Conservation (phyloP, 2,113 vertebrate species). For the Phoxinus phoxinus region DNA sequence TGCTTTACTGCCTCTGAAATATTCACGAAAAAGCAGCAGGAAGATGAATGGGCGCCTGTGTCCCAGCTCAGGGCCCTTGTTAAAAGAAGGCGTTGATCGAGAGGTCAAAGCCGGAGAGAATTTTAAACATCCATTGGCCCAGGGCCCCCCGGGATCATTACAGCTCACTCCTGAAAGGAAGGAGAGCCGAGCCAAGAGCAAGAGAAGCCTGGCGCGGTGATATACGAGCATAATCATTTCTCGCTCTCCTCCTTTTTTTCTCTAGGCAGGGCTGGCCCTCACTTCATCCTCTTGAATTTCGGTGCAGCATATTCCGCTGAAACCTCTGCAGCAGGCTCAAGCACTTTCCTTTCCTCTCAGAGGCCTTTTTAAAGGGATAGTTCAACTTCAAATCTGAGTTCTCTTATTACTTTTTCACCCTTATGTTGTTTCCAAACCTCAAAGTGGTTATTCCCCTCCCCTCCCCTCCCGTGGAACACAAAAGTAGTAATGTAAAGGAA, state of each 20-base stretch:
- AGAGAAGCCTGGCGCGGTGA: constrained; percentile 52
- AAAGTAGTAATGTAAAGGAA: not conserved
- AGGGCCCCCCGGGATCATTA: constrained; percentile 63
- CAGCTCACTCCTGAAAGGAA: constrained; percentile 66
- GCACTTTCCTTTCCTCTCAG: not conserved
- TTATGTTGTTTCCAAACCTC: not conserved
- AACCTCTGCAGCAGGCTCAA: constrained; percentile 5
- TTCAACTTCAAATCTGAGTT: not conserved
- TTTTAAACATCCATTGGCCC: constrained; percentile 73
- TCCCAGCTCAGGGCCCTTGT: constrained; percentile 62
- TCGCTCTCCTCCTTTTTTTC: constrained; percentile 37
- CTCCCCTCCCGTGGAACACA: not conserved
- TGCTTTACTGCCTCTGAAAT: constrained; percentile 66
- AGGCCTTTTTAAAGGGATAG: not conserved
- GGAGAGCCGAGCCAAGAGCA: constrained; percentile 26
- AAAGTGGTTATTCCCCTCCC: not conserved
- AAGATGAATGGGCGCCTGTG: constrained; percentile 66
- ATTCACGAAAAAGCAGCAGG: constrained; percentile 65
- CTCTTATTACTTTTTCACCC: not conserved
- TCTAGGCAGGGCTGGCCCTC: constrained; percentile 29
- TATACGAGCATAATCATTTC: constrained; percentile 65
- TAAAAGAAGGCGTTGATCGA: constrained; percentile 67
- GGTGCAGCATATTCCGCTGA: not conserved
- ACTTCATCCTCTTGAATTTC: constrained; percentile 34
- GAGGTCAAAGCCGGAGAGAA: constrained; percentile 73